Base-by-base conservation (phyloP, 2,888 invertebrate species). In the Epirrita christyi region DNA sequence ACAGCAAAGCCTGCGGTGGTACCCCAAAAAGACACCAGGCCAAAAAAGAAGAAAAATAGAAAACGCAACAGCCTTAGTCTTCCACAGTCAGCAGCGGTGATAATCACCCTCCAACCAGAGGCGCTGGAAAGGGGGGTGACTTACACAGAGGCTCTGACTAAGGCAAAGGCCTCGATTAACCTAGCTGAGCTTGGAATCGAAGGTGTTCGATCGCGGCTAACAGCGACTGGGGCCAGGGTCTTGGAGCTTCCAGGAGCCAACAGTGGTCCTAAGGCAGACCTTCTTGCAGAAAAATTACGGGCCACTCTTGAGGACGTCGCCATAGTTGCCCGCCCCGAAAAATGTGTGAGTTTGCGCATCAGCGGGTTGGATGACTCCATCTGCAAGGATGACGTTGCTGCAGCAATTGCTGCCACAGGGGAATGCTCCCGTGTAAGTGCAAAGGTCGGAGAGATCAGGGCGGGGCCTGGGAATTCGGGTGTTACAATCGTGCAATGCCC, bases 41-140 rank as follows among this genome's bases (percentile, higher is more conserved):
- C 0, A 1, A 28, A 28, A 8, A 4, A 2, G 3, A 27, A 28
- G 10, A 43, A 43, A 28, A 2, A 14, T 11, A 48, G 38, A 4
- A 36, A n/a, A n/a, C n/a, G n/a, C n/a, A n/a, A n/a, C n/a, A n/a
- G n/a, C n/a, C n/a, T 55, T 7, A 37, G 38, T 4, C 36, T n/a
- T 2, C 66, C 67, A 1, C 36, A 38, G 0, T 48, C 64, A 0
- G 15, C 63, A 0, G 66, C 65, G 6, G 57, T 67, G 4, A 43
- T 61, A 5, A 42, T 68, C 0, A 57, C 60, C 0, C 29, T 68
- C 7, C 47, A 38, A 41, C 59, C 62, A 2, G 61, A 29, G 9
- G 69, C 58, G 0, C 15, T 34, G 13, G 46, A 58, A 7, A 43
- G 9, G 0, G 67, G 66, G 0, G 11, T 50, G 0, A 48, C 59